Conservation (phyloP, 2,113 vertebrate genomes). For the Larimichthys crocea region DNA sequence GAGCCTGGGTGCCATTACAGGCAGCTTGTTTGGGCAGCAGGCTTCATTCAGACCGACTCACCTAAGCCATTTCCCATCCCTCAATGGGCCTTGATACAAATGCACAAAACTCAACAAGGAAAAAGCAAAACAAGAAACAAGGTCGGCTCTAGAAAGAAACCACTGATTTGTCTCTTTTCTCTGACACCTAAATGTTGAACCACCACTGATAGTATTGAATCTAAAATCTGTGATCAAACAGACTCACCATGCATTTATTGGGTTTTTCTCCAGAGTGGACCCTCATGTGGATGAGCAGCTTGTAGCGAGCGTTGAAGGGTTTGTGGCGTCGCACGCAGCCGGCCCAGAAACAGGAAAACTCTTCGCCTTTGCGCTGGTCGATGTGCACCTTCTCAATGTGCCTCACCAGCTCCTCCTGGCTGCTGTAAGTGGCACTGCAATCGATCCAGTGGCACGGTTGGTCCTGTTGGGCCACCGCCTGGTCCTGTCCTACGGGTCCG, state of each 20-base stretch:
- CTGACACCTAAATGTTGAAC: background rate
- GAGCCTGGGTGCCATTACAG: too few relatives aligned
- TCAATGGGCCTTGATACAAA: too few relatives aligned
- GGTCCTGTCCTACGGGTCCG: slow-evolving; percentile 68
- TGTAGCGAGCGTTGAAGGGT: slow-evolving; percentile 98
- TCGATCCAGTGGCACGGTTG: slow-evolving; percentile 94
- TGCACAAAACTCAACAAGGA: too few relatives aligned
- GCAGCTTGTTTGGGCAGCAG: too few relatives aligned
- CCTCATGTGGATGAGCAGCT: slow-evolving; percentile 98
- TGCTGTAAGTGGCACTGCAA: slow-evolving; percentile 90
- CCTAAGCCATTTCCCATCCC: too few relatives aligned
- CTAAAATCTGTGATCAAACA: background rate
- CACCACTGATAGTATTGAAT: background rate
- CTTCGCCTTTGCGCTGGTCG: slow-evolving; percentile 95
- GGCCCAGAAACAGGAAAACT: slow-evolving; percentile 97
- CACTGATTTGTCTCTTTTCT: background rate
- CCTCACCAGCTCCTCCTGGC: slow-evolving; percentile 95
- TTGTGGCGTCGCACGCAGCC: slow-evolving; percentile 94
- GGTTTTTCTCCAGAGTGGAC: slow-evolving; percentile 98
- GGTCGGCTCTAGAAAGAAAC: background rate
- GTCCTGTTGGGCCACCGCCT: slow-evolving; percentile 63
- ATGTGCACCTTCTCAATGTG: slow-evolving; percentile 98
- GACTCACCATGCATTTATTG: slow-evolving; percentile 98
- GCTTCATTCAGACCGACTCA: too few relatives aligned
- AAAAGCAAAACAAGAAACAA: too few relatives aligned